Conservation (phyloP, 1,140 invertebrate genomes). For the Solenopsis fugax region DNA sequence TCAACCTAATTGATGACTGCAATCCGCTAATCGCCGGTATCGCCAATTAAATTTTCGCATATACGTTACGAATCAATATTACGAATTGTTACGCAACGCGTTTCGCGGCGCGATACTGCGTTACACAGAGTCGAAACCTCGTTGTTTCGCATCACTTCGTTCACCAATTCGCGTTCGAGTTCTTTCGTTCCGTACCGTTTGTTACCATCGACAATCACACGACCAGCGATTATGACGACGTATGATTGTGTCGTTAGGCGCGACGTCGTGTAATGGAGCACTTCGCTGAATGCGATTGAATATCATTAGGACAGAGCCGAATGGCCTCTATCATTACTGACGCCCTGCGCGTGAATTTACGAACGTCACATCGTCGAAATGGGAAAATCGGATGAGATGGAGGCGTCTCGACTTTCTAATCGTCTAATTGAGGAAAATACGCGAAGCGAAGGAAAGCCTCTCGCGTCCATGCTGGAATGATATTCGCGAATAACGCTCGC, state of each 20-base stretch:
- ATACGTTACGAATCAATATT: conserved; percentile 35
- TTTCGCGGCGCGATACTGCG: neutral
- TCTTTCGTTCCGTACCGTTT: neutral
- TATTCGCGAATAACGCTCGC: neutral
- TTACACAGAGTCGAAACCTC: neutral
- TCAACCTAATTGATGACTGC: conserved; percentile 44
- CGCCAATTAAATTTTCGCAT: conserved; percentile 49
- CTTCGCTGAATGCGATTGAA: conserved; percentile 31
- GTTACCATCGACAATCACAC: conserved; percentile 9
- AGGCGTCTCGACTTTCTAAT: conserved; percentile 29
- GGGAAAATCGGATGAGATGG: neutral
- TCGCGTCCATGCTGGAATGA: neutral
- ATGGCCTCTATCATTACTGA: conserved; percentile 56
- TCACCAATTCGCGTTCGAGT: neutral
- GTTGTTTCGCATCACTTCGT: neutral
- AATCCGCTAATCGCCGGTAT: conserved; percentile 46
- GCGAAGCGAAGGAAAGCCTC: conserved; percentile 7
- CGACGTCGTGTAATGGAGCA: conserved; percentile 49
- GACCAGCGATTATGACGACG: conserved; percentile 23
- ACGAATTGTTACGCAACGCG: neutral
- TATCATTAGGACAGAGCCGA: conserved; percentile 48
- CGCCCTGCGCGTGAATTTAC: conserved; percentile 28
- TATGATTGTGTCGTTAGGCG: conserved; percentile 56
- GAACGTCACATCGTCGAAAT: neutral
- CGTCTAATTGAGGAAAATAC: conserved; percentile 9